These are phyloP conservation scores for Ephialtes manifestator DNA, from an alignment of 2,888 invertebrate genomes.

Conservation along the genomic window DNA sequence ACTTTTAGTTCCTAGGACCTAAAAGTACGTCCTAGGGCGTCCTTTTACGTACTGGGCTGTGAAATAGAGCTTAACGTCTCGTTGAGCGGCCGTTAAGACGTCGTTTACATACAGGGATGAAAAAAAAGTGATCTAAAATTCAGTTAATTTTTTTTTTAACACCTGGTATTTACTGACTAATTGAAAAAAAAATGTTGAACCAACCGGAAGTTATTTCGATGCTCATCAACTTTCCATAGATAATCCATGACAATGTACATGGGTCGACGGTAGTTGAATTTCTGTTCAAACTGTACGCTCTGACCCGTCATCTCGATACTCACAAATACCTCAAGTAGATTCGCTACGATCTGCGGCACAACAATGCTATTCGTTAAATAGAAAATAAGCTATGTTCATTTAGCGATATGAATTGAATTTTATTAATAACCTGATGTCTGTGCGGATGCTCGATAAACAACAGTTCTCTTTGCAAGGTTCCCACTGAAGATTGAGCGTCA, in stretches of 20 bases:
- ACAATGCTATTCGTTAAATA: constrained; percentile 4
- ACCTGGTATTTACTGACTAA: too few relatives aligned
- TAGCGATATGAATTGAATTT: background rate
- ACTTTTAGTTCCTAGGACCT: too few relatives aligned
- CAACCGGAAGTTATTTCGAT: constrained; percentile 92
- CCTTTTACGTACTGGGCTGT: too few relatives aligned
- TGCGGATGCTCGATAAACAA: constrained; percentile 93
- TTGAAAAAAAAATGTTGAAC: constrained; percentile 68
- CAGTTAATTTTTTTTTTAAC: too few relatives aligned
- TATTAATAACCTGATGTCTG: constrained; percentile 87
- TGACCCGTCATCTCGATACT: constrained; percentile 99
- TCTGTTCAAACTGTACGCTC: constrained; percentile 98
- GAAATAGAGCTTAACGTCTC: too few relatives aligned
- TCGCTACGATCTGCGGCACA: constrained; percentile 90
- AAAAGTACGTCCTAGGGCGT: too few relatives aligned
- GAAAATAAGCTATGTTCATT: background rate
- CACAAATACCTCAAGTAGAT: constrained; percentile 96
- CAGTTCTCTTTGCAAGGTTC: constrained; percentile 90
- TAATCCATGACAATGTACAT: constrained; percentile 98
- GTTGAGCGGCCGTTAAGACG: too few relatives aligned
- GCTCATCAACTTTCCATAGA: constrained; percentile 94
- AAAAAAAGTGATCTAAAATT: too few relatives aligned
- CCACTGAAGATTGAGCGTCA: constrained; percentile 84
- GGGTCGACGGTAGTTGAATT: constrained; percentile 97
- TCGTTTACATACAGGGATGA: too few relatives aligned